phyloP scores from a whole-genome alignment of 2,113 vertebrate genomes.

The Columbina picui region DNA sequence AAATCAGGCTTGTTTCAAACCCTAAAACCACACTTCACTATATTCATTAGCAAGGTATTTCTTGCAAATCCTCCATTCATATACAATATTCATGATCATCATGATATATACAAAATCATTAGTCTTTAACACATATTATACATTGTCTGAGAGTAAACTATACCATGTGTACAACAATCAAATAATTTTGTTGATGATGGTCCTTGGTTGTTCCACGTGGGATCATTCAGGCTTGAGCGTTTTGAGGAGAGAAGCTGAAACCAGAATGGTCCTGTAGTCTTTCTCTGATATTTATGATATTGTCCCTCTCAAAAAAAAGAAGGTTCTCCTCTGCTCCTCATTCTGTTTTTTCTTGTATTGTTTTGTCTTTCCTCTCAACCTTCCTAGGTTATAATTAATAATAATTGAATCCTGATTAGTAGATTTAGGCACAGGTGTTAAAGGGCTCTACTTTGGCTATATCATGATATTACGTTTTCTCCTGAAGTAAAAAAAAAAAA shows the following conservation, averaged over 20 bases:
- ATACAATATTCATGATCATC: neutral
- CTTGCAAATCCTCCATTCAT: neutral
- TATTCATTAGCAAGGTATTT: neutral
- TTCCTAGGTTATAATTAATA: neutral
- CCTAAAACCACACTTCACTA: neutral
- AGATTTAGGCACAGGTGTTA: neutral
- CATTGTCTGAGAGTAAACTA: neutral
- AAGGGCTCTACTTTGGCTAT: neutral
- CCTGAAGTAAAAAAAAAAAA: neutral
- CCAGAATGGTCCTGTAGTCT: neutral
- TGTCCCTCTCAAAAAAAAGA: neutral
- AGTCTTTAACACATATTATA: neutral
- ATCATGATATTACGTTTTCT: neutral
- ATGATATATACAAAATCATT: rapidly evolving
- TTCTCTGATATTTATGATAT: neutral
- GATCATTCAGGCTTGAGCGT: neutral
- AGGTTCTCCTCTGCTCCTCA: neutral
- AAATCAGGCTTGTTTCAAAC: neutral
- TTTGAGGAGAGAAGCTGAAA: neutral
- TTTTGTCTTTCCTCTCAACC: neutral
- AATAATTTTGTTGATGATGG: neutral
- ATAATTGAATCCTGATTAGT: neutral
- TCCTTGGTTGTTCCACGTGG: neutral
- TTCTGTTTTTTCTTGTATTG: neutral
- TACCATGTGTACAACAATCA: neutral